Conservation (phyloP, 2,113 vertebrate species). For the Thunnus maccoyii region DNA sequence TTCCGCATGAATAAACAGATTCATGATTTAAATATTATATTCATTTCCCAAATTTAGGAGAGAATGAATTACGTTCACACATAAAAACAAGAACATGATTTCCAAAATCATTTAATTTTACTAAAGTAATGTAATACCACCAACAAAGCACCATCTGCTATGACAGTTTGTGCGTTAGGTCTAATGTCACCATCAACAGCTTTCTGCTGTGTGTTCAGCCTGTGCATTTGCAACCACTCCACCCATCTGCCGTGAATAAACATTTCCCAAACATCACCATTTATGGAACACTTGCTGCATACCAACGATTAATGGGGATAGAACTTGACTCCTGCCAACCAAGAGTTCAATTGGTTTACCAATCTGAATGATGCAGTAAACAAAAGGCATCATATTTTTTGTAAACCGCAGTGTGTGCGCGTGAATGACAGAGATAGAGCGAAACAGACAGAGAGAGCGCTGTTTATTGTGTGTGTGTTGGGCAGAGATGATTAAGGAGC, state of each 20-base stretch:
- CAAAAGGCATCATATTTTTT: background rate
- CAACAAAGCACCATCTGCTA: constrained; percentile 70
- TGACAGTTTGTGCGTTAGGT: constrained; percentile 59
- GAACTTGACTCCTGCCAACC: constrained; percentile 6
- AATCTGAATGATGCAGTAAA: constrained; percentile 18
- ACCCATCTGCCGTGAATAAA: constrained; percentile 64
- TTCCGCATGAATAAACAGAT: constrained; percentile 39
- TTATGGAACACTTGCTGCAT: constrained; percentile 31
- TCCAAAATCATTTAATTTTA: constrained; percentile 45
- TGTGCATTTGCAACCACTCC: constrained; percentile 48
- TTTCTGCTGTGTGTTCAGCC: constrained; percentile 52
- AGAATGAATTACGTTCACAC: constrained; percentile 42
- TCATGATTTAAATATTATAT: constrained; percentile 35
- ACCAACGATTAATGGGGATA: constrained; percentile 31
- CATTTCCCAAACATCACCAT: constrained; percentile 46
- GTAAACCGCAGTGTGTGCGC: background rate
- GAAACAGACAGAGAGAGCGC: background rate
- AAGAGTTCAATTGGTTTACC: constrained; percentile 21
- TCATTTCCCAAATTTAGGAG: constrained; percentile 23
- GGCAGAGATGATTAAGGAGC: constrained; percentile 66
- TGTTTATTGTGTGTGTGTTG: constrained; percentile 45
- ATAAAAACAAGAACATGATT: constrained; percentile 43
- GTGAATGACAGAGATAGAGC: background rate
- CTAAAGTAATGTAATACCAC: constrained; percentile 39
- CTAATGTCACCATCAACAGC: constrained; percentile 62